phyloP scores from a whole-genome alignment of 2,888 invertebrate species.

The Caenorhabditis japonica region DNA sequence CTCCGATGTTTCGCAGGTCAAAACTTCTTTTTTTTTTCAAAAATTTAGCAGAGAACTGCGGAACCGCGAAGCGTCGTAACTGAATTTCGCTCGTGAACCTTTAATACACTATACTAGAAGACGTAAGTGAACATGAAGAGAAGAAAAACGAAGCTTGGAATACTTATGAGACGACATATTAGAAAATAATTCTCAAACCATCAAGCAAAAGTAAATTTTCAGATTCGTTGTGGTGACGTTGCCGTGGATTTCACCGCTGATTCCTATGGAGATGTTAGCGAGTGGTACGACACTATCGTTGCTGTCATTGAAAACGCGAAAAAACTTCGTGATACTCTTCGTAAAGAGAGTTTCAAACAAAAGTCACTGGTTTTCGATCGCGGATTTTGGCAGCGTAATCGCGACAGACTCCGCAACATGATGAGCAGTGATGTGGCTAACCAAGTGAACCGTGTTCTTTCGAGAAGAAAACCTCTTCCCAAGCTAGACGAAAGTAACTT shows the following conservation, averaged over 20 bases:
- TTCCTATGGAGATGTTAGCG: constrained; percentile 16
- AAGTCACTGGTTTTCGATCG: constrained; percentile 42
- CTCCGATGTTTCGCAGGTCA: too few relatives aligned
- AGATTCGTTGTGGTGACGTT: constrained; percentile 50
- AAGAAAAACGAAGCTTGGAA: too few relatives aligned
- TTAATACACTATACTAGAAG: too few relatives aligned
- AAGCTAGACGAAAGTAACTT: constrained; percentile 37
- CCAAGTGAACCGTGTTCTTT: constrained; percentile 31
- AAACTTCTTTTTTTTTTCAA: too few relatives aligned
- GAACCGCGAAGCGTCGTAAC: too few relatives aligned
- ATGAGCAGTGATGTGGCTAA: constrained; percentile 6
- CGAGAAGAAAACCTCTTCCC: constrained; percentile 13
- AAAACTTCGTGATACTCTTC: constrained; percentile 50
- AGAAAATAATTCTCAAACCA: too few relatives aligned
- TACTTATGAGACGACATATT: too few relatives aligned
- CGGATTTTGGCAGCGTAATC: constrained; percentile 40
- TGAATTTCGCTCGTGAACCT: too few relatives aligned
- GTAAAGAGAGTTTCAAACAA: constrained; percentile 59
- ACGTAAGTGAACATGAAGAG: too few relatives aligned
- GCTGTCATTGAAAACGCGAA: constrained; percentile 52
- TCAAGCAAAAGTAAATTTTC: too few relatives aligned
- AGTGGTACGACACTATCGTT: constrained; percentile 42
- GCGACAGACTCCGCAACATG: constrained; percentile 30
- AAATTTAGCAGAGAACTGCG: too few relatives aligned
- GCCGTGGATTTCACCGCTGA: constrained; percentile 40